A percentile compares a stretch with the other conserved stretches of the same genome.
Evolutionary conservation across 2,888 invertebrate genomes (phyloP).

Genomic region (Noctua comes): DNA sequence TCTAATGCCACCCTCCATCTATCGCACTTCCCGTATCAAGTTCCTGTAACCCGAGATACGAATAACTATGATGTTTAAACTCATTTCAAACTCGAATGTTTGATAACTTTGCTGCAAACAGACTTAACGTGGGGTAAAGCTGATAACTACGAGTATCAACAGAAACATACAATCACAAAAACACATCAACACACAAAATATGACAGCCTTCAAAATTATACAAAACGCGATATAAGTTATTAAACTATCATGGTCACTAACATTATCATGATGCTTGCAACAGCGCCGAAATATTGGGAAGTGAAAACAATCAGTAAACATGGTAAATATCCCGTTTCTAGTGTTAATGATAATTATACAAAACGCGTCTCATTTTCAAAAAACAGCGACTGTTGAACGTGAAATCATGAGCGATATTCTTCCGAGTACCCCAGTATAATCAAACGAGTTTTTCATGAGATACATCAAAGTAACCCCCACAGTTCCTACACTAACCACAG

Average conservation of each 20-base stretch:
- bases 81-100: conserved; percentile 35
- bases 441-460: background rate
- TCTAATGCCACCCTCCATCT: conserved; percentile 62
- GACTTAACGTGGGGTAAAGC: background rate
- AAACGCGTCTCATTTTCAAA: background rate
- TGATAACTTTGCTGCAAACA: background rate
- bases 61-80: conserved; percentile 24
- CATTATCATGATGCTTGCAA: too few relatives aligned
- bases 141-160: background rate
- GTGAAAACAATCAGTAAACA: too few relatives aligned
- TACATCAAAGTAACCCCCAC: conserved; percentile 19
- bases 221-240: too few relatives aligned
- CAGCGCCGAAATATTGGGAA: too few relatives aligned
- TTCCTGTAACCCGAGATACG: conserved; percentile 61
- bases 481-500: conserved; percentile 49
- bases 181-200: background rate
- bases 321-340: too few relatives aligned
- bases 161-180: background rate
- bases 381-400: background rate
- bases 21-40: conserved; percentile 60
- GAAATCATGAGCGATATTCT: background rate
- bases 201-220: background rate
- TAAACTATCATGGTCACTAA: too few relatives aligned
- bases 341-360: too few relatives aligned
- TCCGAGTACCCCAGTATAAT: background rate